A percentile compares a stretch with the other conserved stretches of the same genome.
Evolutionary conservation across 37 sponge, comb jelly and placozoan genomes (phyloP).

Genomic region (Oscarella lobularis): DNA sequence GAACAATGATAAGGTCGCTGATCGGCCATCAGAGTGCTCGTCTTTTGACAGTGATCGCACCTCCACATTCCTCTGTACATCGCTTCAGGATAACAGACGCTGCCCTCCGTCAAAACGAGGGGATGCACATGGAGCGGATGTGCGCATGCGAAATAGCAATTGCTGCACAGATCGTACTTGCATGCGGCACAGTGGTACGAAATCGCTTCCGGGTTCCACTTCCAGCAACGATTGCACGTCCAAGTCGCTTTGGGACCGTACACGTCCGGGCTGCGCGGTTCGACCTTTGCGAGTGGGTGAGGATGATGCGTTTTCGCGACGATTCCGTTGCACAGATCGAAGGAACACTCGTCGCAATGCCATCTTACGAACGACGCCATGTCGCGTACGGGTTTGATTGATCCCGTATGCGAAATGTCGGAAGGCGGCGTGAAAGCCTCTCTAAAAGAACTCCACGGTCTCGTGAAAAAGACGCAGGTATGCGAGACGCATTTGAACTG

Average conservation of each 20-base stretch:
- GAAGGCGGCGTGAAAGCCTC: background rate
- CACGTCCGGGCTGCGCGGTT: background rate
- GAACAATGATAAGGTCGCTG: background rate
- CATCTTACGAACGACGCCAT: too few relatives aligned
- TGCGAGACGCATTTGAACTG: too few relatives aligned
- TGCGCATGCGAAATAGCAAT: background rate
- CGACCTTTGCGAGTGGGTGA: background rate
- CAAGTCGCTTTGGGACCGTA: background rate
- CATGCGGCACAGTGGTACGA: background rate
- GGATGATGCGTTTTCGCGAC: background rate
- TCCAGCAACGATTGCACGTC: background rate
- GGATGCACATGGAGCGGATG: conserved; percentile 10
- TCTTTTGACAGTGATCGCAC: background rate
- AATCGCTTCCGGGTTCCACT: background rate
- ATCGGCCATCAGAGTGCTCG: background rate
- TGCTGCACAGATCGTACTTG: background rate
- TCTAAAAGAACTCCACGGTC: background rate
- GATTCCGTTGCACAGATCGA: background rate
- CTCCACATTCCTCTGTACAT: background rate
- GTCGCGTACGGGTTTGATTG: too few relatives aligned
- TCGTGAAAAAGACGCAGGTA: background rate
- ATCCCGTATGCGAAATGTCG: too few relatives aligned
- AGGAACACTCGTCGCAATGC: too few relatives aligned
- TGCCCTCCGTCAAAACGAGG: background rate
- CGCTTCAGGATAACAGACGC: background rate